phyloP scores from a whole-genome alignment of 2,888 invertebrate genomes.

The Odontothrips loti region DNA sequence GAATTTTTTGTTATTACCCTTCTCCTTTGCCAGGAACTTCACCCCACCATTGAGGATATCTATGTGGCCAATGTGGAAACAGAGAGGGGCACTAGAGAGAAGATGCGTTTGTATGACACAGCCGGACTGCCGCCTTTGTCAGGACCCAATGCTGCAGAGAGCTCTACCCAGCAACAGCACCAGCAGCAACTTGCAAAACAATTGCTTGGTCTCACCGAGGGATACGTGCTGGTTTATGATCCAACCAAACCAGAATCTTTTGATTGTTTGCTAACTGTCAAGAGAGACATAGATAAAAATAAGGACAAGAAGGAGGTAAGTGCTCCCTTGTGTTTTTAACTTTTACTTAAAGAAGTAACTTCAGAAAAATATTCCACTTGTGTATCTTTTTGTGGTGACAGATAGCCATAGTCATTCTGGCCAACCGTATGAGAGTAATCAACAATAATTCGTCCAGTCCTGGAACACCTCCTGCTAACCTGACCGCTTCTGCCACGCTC shows the following conservation, averaged over 20 bases:
- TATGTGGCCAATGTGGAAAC: constrained; percentile 93
- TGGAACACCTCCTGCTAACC: constrained; percentile 45
- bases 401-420: constrained; percentile 67
- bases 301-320: constrained; percentile 92
- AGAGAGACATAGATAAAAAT: constrained; percentile 91
- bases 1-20: constrained; percentile 32
- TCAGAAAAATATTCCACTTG: background rate
- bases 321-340: constrained; percentile 7
- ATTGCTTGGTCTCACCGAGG: constrained; percentile 80
- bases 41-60: constrained; percentile 94
- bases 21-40: constrained; percentile 56
- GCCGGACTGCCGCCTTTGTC: constrained; percentile 70
- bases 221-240: constrained; percentile 88
- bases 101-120: constrained; percentile 90
- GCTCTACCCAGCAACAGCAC: background rate
- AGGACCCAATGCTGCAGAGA: background rate
- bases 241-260: constrained; percentile 82
- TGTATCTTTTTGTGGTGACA: constrained; percentile 44
- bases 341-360: background rate
- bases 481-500: constrained; percentile 45
- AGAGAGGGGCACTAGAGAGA: constrained; percentile 85
- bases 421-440: constrained; percentile 36
- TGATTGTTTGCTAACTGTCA: constrained; percentile 82
- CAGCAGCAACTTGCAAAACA: constrained; percentile 10
- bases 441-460: constrained; percentile 31